phyloP scores from a whole-genome alignment of 1,140 invertebrate genomes.

The Arion vulgaris region DNA sequence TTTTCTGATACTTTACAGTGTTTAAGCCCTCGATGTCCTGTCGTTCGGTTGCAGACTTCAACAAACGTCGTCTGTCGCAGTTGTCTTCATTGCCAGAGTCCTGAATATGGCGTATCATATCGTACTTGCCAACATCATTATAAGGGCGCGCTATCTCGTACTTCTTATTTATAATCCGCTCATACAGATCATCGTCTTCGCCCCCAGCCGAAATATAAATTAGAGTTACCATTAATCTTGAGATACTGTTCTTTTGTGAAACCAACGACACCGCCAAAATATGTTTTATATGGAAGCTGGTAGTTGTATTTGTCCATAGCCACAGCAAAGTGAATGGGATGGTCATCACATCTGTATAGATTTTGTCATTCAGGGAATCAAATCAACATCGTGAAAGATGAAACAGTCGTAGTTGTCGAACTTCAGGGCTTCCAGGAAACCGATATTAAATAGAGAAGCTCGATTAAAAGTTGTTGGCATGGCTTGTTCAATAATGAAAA shows the following conservation, averaged over 20 bases:
- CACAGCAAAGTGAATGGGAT: conserved; percentile 83
- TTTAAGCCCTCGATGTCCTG: conserved; percentile 9
- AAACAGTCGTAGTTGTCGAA: conserved; percentile 86
- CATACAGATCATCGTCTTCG: conserved; percentile 46
- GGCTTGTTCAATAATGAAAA: conserved; percentile 58
- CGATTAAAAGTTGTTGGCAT: conserved; percentile 82
- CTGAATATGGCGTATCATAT: conserved; percentile 2
- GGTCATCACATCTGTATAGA: conserved; percentile 86
- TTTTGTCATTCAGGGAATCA: conserved; percentile 95
- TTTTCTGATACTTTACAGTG: neutral
- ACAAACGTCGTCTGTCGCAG: conserved; percentile 9
- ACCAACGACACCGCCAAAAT: conserved; percentile 83
- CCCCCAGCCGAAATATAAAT: conserved; percentile 86
- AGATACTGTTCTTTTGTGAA: conserved; percentile 78
- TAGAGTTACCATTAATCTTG: conserved; percentile 90
- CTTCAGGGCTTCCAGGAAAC: conserved; percentile 88
- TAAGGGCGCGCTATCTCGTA: conserved; percentile 3
- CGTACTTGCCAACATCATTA: neutral
- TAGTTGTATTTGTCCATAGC: conserved; percentile 88
- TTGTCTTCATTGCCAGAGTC: conserved; percentile 12
- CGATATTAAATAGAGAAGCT: conserved; percentile 95
- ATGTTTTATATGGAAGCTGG: conserved; percentile 81
- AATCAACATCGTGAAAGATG: conserved; percentile 96
- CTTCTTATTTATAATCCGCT: neutral
- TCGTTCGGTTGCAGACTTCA: neutral